Percentiles rank a stretch among this genome's conserved stretches.
Conservation (phyloP, 2,888 invertebrate species). For the Steinernema hermaphroditum region DNA sequence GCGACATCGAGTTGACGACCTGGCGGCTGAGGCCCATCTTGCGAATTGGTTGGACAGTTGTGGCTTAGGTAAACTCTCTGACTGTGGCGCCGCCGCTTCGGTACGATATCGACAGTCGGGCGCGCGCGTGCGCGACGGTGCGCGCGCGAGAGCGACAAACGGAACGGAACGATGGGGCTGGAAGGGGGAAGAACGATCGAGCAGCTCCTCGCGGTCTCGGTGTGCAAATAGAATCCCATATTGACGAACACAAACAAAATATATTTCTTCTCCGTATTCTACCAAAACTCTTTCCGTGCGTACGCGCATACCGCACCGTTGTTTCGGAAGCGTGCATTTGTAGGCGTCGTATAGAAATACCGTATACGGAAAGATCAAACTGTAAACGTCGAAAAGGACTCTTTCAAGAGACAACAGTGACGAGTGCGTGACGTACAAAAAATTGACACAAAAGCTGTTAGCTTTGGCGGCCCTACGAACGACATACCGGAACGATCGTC, state of each 20-base stretch:
- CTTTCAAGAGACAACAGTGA: no score
- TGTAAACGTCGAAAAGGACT: no score
- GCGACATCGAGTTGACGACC: not conserved
- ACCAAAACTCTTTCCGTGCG: slow-evolving; percentile 2
- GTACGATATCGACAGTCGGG: slow-evolving; percentile 26
- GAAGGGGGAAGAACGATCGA: not conserved
- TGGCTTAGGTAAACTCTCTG: slow-evolving; percentile 13
- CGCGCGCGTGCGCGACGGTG: not conserved
- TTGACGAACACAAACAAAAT: slow-evolving; percentile 23
- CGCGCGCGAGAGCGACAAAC: slow-evolving; percentile 24
- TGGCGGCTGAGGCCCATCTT: slow-evolving; percentile 4
- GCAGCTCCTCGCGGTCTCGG: not conserved
- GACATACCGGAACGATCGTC: not conserved
- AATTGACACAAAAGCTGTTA: not conserved
- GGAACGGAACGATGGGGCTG: not conserved
- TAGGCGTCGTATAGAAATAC: no score
- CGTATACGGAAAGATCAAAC: no score
- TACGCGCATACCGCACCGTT: not conserved
- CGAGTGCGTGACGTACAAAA: not conserved
- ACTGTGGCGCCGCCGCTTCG: not conserved
- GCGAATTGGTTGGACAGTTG: slow-evolving; percentile 22
- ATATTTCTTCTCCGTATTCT: slow-evolving; percentile 18
- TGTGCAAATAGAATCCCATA: slow-evolving; percentile 28
- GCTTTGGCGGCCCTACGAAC: not conserved
- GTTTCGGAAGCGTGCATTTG: not conserved